Evolutionary conservation across 2,888 invertebrate genomes (phyloP).

Genomic region (Spialia ferax): DNA sequence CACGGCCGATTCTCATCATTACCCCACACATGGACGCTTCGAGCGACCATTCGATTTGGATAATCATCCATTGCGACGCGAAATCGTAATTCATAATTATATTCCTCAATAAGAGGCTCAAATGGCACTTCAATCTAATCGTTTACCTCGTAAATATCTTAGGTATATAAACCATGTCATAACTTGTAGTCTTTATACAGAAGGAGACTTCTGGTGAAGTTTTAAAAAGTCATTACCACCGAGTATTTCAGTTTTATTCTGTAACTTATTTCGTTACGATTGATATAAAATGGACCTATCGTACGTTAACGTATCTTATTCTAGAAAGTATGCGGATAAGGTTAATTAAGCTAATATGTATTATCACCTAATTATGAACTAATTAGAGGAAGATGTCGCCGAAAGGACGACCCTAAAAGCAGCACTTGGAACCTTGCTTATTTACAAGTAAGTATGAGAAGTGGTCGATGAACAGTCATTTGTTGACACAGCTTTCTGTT

Average conservation of each 20-base stretch:
- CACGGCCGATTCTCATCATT: constrained; percentile 74
- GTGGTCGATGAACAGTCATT: not conserved
- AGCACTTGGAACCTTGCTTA: not conserved
- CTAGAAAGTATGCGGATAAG: too few species aligned
- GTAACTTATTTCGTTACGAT: too few species aligned
- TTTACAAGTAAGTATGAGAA: not conserved
- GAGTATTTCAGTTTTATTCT: too few species aligned
- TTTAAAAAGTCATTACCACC: too few species aligned
- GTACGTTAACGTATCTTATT: too few species aligned
- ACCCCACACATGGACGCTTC: constrained; percentile 52
- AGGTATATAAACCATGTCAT: too few species aligned
- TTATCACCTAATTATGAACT: not conserved
- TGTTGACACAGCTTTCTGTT: not conserved
- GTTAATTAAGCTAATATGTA: too few species aligned
- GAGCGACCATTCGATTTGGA: constrained; percentile 52
- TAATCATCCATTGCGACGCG: constrained; percentile 50
- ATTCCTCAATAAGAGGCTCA: constrained; percentile 29
- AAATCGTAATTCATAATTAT: constrained; percentile 51
- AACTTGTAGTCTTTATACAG: too few species aligned
- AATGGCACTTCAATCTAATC: constrained; percentile 44
- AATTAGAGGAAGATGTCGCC: not conserved
- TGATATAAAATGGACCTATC: too few species aligned
- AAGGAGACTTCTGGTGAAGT: too few species aligned
- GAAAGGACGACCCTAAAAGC: not conserved
- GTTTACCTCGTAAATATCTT: constrained; percentile 48